These are phyloP conservation scores for Spilogale gracilis DNA, from an alignment of 2,113 vertebrate species.

Conservation along the genomic window DNA sequence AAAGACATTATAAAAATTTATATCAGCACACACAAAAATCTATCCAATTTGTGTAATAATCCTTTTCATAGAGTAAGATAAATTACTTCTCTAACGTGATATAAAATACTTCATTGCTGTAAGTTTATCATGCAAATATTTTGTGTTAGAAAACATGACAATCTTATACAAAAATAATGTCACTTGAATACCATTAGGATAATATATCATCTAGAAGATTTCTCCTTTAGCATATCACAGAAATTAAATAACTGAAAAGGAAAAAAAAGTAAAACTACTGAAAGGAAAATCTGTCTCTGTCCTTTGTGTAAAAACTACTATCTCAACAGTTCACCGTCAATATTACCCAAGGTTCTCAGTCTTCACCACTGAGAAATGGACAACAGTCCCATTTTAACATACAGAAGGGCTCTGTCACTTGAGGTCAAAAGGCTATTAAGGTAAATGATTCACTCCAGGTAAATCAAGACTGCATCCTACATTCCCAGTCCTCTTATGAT, in stretches of 20 bases:
- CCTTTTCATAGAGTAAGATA: slow-evolving; percentile 18
- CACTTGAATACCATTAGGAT: neutral
- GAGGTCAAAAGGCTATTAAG: neutral
- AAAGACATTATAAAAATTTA: slow-evolving; percentile 5
- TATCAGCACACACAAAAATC: neutral
- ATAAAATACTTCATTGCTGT: slow-evolving; percentile 38
- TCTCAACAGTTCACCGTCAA: neutral
- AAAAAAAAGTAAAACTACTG: neutral
- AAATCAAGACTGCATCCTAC: neutral
- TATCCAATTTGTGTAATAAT: neutral
- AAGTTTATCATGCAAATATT: slow-evolving; percentile 51
- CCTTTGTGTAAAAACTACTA: neutral
- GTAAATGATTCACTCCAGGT: neutral
- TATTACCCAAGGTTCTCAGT: neutral
- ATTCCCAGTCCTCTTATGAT: neutral
- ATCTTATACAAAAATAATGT: slow-evolving; percentile 23
- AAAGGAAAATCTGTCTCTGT: neutral
- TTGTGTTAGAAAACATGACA: slow-evolving; percentile 3
- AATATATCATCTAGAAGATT: neutral
- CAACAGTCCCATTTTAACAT: neutral
- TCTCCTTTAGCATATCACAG: neutral
- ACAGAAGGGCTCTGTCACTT: neutral
- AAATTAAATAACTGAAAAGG: neutral
- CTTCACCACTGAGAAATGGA: neutral
- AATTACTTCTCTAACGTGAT: slow-evolving; percentile 25